phyloP scores from a whole-genome alignment of 1,140 invertebrate species.

The Pogonognathellus flavescens region DNA sequence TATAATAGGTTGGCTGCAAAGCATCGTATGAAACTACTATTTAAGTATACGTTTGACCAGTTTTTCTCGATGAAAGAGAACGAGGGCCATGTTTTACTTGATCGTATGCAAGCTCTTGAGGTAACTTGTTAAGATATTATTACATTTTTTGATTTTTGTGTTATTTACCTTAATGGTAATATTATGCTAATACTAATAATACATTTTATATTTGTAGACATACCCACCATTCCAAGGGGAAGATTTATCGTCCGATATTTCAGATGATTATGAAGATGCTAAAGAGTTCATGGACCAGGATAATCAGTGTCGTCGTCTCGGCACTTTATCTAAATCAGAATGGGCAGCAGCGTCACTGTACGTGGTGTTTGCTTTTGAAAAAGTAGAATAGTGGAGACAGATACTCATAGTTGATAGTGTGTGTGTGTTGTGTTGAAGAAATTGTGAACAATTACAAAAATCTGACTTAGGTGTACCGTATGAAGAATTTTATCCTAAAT shows the following conservation, averaged over 20 bases:
- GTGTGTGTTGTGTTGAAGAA: background rate
- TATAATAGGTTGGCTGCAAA: slow-evolving; percentile 80
- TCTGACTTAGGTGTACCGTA: background rate
- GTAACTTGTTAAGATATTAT: slow-evolving; percentile 68
- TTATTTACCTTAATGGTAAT: no score
- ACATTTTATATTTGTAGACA: slow-evolving; percentile 74
- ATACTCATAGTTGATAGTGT: no score
- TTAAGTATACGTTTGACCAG: slow-evolving; percentile 82
- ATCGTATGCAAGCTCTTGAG: slow-evolving; percentile 83
- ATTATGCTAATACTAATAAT: no score
- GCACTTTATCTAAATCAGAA: slow-evolving; percentile 89
- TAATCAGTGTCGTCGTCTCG: slow-evolving; percentile 73
- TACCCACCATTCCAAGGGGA: slow-evolving; percentile 76
- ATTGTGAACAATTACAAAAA: background rate
- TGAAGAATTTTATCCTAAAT: background rate
- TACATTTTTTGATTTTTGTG: background rate
- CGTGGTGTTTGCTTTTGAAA: slow-evolving; percentile 87
- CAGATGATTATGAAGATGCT: slow-evolving; percentile 82
- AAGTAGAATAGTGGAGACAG: slow-evolving; percentile 68
- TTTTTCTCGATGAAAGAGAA: slow-evolving; percentile 80
- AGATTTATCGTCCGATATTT: slow-evolving; percentile 74
- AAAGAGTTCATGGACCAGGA: slow-evolving; percentile 75
- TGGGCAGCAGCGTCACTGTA: slow-evolving; percentile 94
- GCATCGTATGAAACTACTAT: slow-evolving; percentile 84
- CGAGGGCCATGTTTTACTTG: slow-evolving; percentile 76